These are phyloP conservation scores for Casuarius casuarius DNA, from an alignment of 2,113 vertebrate species.

Conservation along the genomic window DNA sequence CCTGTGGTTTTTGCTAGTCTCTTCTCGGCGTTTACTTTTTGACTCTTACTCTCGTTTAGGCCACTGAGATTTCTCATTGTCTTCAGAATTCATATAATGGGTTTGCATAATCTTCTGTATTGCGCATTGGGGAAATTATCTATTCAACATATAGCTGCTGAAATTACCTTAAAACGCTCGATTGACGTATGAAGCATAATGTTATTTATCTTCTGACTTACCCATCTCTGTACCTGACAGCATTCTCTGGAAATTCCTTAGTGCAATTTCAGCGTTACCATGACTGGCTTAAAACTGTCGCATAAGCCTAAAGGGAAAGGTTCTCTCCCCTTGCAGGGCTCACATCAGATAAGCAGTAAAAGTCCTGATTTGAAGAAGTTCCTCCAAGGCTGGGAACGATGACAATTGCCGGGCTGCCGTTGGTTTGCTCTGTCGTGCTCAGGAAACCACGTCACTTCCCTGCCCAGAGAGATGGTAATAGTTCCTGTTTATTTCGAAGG, in stretches of 20 bases:
- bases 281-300: not conserved
- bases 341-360: not conserved
- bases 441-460: conserved; percentile 36
- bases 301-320: not conserved
- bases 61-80: conserved; percentile 39
- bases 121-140: not conserved
- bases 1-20: not conserved
- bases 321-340: not conserved
- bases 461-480: not conserved
- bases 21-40: not conserved
- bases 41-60: not conserved
- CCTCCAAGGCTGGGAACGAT: not conserved
- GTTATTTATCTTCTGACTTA: not conserved
- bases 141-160: not conserved
- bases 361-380: not conserved
- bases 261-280: not conserved
- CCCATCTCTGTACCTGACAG: not conserved
- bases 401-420: not conserved
- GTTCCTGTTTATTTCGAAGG: not conserved
- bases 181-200: not conserved
- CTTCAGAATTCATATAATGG: conserved; percentile 3
- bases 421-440: not conserved
- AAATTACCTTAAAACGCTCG: not conserved
- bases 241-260: not conserved
- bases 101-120: conserved; percentile 29